Conservation (phyloP, 2,888 invertebrate genomes). For the Heliconius erato region DNA sequence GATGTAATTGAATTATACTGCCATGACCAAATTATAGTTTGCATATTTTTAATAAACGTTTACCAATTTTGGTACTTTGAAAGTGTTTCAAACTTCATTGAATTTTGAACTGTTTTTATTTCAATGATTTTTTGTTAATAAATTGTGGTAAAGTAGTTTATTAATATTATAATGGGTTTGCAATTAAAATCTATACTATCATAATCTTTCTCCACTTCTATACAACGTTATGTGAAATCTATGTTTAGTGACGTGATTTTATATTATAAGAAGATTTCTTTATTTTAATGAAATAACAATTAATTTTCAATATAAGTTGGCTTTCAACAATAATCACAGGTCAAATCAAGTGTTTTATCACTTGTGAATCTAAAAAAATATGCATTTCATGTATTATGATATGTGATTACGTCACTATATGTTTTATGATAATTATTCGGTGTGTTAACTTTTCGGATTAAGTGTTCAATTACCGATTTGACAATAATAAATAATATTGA, state of each 20-base stretch:
- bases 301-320: neutral
- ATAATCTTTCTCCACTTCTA: neutral
- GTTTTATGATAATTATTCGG: conserved; percentile 5
- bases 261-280: neutral
- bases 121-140: neutral
- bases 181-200: neutral
- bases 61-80: neutral
- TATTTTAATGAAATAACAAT: neutral
- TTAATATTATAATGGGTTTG: neutral
- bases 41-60: neutral
- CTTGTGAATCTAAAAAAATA: neutral
- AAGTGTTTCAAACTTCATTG: neutral
- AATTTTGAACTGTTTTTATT: neutral
- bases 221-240: neutral
- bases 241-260: neutral
- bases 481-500: conserved; percentile 64
- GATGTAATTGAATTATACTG: conserved; percentile 31
- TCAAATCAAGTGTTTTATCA: too few species aligned
- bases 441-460: conserved; percentile 28
- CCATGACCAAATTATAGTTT: conserved; percentile 1
- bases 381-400: neutral
- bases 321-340: neutral
- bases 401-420: neutral
- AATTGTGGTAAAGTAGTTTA: neutral
- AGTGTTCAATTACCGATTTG: conserved; percentile 60